These are phyloP conservation scores for Fregetta grallaria DNA, from an alignment of 2,113 vertebrate species.

Conservation along the genomic window DNA sequence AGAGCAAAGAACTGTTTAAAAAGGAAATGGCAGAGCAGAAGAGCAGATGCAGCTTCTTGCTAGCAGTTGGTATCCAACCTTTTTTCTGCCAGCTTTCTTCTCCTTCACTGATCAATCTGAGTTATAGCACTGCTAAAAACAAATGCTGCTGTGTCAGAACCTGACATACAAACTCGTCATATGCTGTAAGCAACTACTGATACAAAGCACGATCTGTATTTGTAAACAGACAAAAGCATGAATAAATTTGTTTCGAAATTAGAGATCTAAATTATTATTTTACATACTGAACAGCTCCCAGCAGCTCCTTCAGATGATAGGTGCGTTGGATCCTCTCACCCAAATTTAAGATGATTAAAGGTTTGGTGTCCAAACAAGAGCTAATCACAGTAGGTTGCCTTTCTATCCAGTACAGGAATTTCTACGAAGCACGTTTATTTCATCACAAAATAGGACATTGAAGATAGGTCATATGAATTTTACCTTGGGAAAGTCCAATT, in stretches of 20 bases:
- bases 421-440: background rate
- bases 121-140: background rate
- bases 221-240: background rate
- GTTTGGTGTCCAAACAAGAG: background rate
- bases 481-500: background rate
- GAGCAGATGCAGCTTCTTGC: background rate
- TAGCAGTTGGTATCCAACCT: background rate
- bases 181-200: background rate
- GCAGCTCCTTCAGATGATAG: background rate
- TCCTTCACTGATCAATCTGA: background rate
- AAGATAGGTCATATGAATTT: background rate
- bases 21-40: background rate
- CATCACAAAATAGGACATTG: background rate
- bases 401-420: background rate
- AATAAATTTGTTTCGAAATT: background rate
- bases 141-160: background rate
- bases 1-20: background rate
- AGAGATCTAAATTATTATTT: background rate
- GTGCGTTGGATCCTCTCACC: background rate
- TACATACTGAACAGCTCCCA: background rate
- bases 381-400: background rate
- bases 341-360: background rate
- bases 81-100: background rate
- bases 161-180: fast-evolving
- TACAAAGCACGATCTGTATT: background rate